phyloP scores from a whole-genome alignment of 2,888 invertebrate genomes.

The Ectropis crepuscularia region DNA sequence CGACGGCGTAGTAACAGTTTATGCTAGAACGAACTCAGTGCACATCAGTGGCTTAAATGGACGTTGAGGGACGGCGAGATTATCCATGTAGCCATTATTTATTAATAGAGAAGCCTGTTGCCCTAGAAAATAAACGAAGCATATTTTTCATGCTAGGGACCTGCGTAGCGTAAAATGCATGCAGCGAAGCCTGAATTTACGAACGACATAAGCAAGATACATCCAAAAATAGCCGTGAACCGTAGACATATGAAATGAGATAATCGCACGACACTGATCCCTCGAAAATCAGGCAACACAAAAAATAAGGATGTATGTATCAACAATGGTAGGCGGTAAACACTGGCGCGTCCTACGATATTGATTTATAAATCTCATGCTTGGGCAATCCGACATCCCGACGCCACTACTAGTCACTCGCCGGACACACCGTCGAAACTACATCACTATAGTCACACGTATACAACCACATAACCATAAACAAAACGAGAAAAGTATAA shows the following conservation, averaged over 20 bases:
- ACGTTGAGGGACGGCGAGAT: conserved; percentile 66
- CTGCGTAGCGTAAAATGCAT: conserved; percentile 72
- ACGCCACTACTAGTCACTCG: conserved; percentile 48
- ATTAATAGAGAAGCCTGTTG: conserved; percentile 74
- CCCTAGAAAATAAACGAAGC: conserved; percentile 79
- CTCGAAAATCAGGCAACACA: conserved; percentile 17
- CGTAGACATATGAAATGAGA: conserved; percentile 3
- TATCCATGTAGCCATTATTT: conserved; percentile 74
- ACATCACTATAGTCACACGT: conserved; percentile 10
- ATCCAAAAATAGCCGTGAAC: conserved; percentile 30
- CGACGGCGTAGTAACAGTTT: conserved; percentile 47
- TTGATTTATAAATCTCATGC: conserved; percentile 60
- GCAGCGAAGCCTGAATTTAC: conserved; percentile 63
- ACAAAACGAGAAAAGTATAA: conserved; percentile 3
- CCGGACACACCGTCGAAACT: conserved; percentile 30
- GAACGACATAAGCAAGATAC: conserved; percentile 29
- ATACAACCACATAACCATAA: conserved; percentile 11
- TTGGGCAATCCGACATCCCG: conserved; percentile 51
- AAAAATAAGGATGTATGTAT: conserved; percentile 30
- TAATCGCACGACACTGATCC: conserved; percentile 4
- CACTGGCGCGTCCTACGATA: conserved; percentile 55
- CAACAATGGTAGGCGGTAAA: conserved; percentile 44
- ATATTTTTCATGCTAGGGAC: conserved; percentile 69
- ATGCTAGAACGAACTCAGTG: conserved; percentile 66
- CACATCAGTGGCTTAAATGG: conserved; percentile 48